Percentiles rank a stretch among this genome's conserved stretches.
Conservation (phyloP, 2,888 invertebrate genomes). For the Drosophila pseudotalamancana region DNA sequence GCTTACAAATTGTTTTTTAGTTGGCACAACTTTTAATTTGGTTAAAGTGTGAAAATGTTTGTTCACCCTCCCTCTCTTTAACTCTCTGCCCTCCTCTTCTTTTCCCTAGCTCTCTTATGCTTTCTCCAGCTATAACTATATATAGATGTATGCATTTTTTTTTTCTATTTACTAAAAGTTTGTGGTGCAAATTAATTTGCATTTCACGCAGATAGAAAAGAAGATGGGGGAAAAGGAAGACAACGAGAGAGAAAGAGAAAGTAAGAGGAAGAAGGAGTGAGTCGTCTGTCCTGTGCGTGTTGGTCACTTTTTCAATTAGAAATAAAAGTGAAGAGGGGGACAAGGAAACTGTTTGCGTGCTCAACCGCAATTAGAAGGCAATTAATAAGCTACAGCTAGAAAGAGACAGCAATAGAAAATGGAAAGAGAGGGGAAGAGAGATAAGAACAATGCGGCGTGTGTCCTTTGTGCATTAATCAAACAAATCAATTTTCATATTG, state of each 20-base stretch:
- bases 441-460: constrained; percentile 15
- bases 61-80: constrained; percentile 12
- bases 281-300: constrained; percentile 12
- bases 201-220: constrained; percentile 44
- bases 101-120: constrained; percentile 6
- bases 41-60: constrained; percentile 77
- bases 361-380: constrained; percentile 65
- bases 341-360: constrained; percentile 51
- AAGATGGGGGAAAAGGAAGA: background rate
- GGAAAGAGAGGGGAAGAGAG: background rate
- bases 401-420: background rate
- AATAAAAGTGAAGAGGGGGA: constrained; percentile 14
- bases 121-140: background rate
- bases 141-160: constrained; percentile 5
- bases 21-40: constrained; percentile 74
- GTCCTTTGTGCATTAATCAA: constrained; percentile 65
- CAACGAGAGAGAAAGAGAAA: background rate
- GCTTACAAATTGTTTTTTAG: constrained; percentile 78
- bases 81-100: constrained; percentile 1
- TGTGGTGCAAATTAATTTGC: constrained; percentile 71
- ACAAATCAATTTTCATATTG: constrained; percentile 74
- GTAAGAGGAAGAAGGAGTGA: background rate
- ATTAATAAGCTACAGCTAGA: constrained; percentile 54
- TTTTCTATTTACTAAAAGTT: constrained; percentile 58
- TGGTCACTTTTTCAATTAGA: constrained; percentile 56